Base-by-base conservation (phyloP, 2,888 invertebrate genomes). In the Luffia ferchaultella region DNA sequence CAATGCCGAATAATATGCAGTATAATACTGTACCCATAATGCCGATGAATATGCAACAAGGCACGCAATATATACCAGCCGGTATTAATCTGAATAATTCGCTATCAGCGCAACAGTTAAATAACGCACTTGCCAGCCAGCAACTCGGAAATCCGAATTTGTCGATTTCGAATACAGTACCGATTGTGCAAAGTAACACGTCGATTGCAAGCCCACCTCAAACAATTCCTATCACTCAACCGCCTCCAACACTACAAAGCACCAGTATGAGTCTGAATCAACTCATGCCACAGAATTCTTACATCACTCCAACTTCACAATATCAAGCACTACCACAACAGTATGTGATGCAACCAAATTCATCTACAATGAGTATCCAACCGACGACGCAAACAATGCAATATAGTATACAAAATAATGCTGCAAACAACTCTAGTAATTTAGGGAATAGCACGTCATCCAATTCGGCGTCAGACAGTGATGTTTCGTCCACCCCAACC, bases 51-150 rank as follows among this genome's bases (percentile, higher is more conserved):
- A 70, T 83, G 73, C 78, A 62, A 2, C 67, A 65, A 0, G 74
- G 72, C 46, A 71, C 78, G 0, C 80, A 80, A 45, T 83, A 80
- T 52, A 71, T 83, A 75, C 78, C 65, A 0, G 61, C 74, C 0
- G 79, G 82, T 0, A 63, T 83, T 9, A 83, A 79, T 52, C 58
- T 83, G 1, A 80, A 80, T 53, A 70, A 77, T 48, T 79, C 73
- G 56, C 60, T 82, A n/a, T 75, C 82, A 1, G 75, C 80, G 1
- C 82, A 82, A 54, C 82, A 83, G 52, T 54, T 83, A 1, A 82
- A 80, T 54, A 79, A 80, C 42, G 80, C 82, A 30, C 57, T 83
- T 16, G 74, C 76, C 1, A 69, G 75, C 0, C 80, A 79, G 48
- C 79, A 80, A 48, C 53, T 82, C 12, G 55, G 62, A 0, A 76